Conservation (phyloP, 2,888 invertebrate species). For the Lomographa bimaculata region DNA sequence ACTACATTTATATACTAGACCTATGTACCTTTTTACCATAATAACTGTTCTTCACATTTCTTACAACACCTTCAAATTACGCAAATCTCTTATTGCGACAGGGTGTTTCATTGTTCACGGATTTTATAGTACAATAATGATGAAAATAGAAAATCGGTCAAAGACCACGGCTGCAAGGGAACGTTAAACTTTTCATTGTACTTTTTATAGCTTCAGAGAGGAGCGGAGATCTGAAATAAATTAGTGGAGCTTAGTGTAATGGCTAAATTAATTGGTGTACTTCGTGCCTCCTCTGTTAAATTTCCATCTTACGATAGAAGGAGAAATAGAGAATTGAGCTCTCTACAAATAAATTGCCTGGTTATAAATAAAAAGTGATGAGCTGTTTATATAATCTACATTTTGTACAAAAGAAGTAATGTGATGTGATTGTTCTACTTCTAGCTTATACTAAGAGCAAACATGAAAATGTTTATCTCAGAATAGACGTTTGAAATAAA, state of each 20-base stretch:
- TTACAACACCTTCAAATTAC: neutral
- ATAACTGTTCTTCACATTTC: neutral
- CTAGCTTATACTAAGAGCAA: too few species aligned
- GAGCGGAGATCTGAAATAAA: conserved; percentile 23
- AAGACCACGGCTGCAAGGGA: conserved; percentile 42
- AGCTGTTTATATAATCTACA: too few species aligned
- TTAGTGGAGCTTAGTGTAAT: conserved; percentile 22
- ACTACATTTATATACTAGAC: neutral
- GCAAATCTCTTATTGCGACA: conserved; percentile 8
- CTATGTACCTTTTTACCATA: conserved; percentile 2
- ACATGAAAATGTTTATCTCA: too few species aligned
- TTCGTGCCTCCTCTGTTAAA: conserved; percentile 3
- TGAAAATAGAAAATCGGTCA: conserved; percentile 55
- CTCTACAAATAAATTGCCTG: too few species aligned
- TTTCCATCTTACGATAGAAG: too few species aligned
- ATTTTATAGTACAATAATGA: conserved; percentile 37
- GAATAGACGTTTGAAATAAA: too few species aligned
- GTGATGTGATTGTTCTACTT: too few species aligned
- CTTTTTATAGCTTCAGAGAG: conserved; percentile 27
- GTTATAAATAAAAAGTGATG: too few species aligned
- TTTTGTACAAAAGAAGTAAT: too few species aligned
- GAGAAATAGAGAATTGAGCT: too few species aligned
- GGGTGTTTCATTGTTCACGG: conserved; percentile 12
- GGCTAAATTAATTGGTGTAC: conserved; percentile 22
- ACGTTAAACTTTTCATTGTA: conserved; percentile 30